These are phyloP conservation scores for fruit fly (Drosophila melanogaster) DNA, from an alignment of 1,140 invertebrate genomes.

Conservation along the genomic window DNA sequence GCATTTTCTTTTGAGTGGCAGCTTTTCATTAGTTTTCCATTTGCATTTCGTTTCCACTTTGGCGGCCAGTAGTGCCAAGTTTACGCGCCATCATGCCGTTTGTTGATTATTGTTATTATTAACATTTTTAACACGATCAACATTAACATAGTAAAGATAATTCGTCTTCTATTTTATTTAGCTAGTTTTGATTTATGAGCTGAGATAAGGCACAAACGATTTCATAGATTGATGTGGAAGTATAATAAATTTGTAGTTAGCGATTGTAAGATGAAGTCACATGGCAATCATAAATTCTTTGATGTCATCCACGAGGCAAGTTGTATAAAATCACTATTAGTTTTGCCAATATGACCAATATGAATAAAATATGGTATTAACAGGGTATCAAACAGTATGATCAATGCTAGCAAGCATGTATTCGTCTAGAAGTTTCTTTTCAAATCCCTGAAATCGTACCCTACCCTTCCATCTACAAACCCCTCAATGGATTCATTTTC, in stretches of 20 bases:
- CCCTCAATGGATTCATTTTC: constrained; percentile 25
- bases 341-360: too few relatives aligned
- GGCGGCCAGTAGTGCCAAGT: constrained; percentile 71
- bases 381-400: too few relatives aligned
- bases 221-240: constrained; percentile 3
- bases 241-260: constrained; percentile 4
- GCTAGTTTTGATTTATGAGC: constrained; percentile 24
- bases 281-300: background rate
- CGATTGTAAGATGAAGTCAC: background rate
- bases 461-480: background rate
- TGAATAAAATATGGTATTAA: too few relatives aligned
- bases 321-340: too few relatives aligned
- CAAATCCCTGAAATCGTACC: background rate
- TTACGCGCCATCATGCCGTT: constrained; percentile 20
- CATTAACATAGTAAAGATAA: constrained; percentile 19
- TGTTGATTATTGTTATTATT: constrained; percentile 24
- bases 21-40: constrained; percentile 41
- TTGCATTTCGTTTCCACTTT: constrained; percentile 42
- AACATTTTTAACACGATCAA: constrained; percentile 28
- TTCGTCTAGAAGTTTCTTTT: background rate
- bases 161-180: constrained; percentile 9
- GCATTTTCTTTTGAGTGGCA: constrained; percentile 9
- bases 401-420: background rate
- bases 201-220: constrained; percentile 6
- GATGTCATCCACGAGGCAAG: too few relatives aligned